Conservation (phyloP, 2,113 vertebrate species). For the Dicentrarchus labrax region DNA sequence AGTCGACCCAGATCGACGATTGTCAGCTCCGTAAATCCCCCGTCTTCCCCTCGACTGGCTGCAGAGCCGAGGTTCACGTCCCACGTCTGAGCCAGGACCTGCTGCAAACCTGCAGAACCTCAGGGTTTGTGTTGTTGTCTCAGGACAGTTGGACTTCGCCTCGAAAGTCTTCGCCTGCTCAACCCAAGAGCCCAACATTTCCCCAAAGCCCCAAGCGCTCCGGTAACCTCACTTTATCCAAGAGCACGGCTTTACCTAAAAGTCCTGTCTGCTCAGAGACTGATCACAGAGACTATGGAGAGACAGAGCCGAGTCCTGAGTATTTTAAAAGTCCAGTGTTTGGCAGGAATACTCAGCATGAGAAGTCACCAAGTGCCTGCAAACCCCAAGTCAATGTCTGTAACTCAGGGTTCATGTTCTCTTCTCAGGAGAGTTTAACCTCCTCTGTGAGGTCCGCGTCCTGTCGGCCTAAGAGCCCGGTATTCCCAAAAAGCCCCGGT, state of each 20-base stretch:
- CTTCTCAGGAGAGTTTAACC: conserved; percentile 65
- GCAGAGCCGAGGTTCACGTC: conserved; percentile 31
- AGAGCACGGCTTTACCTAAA: conserved; percentile 1
- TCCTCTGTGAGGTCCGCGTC: conserved; percentile 9
- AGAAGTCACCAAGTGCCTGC: conserved; percentile 9
- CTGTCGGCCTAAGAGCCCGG: conserved; percentile 17
- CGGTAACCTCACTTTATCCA: background rate
- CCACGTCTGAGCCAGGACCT: conserved; percentile 48
- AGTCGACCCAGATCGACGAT: conserved; percentile 59
- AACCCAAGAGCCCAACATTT: conserved; percentile 45
- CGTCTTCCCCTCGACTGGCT: conserved; percentile 41
- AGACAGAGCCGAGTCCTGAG: background rate
- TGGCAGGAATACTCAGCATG: conserved; percentile 7
- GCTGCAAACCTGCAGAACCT: conserved; percentile 52
- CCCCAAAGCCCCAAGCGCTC: conserved; percentile 34
- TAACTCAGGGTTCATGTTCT: conserved; percentile 66
- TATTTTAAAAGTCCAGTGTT: conserved; percentile 51
- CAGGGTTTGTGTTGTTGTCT: conserved; percentile 70
- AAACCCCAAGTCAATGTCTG: fast-evolving
- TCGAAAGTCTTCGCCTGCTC: background rate
- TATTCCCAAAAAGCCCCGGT: conserved; percentile 47
- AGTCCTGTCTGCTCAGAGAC: conserved; percentile 28
- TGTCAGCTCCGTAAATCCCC: conserved; percentile 39
- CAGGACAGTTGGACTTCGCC: conserved; percentile 31
- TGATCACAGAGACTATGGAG: background rate